Evolutionary conservation across 2,888 invertebrate genomes (phyloP).

Genomic region (Drosophila buzzatii): DNA sequence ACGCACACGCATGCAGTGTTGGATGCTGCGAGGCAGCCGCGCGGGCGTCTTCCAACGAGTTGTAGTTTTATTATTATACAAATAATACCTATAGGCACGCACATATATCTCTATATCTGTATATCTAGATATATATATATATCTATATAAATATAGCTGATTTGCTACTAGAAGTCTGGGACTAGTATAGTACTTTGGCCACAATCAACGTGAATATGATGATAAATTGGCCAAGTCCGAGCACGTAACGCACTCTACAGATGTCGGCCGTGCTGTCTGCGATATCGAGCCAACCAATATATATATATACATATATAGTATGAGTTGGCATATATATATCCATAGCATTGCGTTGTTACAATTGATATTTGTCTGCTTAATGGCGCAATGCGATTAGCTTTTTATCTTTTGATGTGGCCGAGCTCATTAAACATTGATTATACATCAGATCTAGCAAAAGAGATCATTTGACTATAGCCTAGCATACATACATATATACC

Average conservation of each 20-base stretch:
- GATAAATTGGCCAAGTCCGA: constrained; percentile 33
- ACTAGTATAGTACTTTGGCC: constrained; percentile 12
- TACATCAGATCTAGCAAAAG: constrained; percentile 7
- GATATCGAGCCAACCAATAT: constrained; percentile 25
- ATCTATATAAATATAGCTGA: constrained; percentile 1
- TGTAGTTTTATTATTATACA: constrained; percentile 63
- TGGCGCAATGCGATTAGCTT: constrained; percentile 54
- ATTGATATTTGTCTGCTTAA: constrained; percentile 45
- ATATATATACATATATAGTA: constrained; percentile 2
- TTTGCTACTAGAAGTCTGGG: constrained; percentile 4
- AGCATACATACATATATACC: neutral
- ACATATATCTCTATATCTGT: constrained; percentile 24
- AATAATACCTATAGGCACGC: constrained; percentile 56
- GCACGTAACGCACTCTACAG: constrained; percentile 24
- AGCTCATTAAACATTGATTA: constrained; percentile 28
- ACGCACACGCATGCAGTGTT: constrained; percentile 3
- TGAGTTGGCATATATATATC: constrained; percentile 5
- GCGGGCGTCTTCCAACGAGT: constrained; percentile 65
- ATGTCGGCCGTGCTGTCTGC: constrained; percentile 45
- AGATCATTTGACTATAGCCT: constrained; percentile 1
- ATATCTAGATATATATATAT: neutral
- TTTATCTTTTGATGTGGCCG: constrained; percentile 60
- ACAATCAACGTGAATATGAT: constrained; percentile 28
- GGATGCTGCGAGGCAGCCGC: constrained; percentile 58
- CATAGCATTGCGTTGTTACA: constrained; percentile 30